Evolutionary conservation across 2,888 invertebrate genomes (phyloP).

Genomic region (Philhelius pedissequus): DNA sequence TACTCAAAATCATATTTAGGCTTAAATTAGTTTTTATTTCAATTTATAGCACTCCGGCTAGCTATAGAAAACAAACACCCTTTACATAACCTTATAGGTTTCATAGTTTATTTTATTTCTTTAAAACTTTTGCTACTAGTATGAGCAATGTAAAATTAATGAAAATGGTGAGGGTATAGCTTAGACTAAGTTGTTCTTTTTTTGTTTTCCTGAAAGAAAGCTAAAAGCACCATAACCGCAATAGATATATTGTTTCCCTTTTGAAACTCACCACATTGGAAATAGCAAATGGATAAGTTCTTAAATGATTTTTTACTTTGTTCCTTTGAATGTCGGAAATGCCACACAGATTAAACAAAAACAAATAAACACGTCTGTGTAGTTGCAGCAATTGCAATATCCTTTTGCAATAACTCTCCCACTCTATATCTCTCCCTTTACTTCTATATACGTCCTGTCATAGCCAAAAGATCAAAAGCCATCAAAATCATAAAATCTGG

Average conservation of each 20-base stretch:
- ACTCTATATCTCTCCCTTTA: background rate
- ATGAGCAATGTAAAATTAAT: no score
- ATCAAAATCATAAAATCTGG: slow-evolving; percentile 48
- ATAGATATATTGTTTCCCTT: background rate
- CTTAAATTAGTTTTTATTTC: no score
- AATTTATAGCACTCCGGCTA: no score
- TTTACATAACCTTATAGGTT: no score
- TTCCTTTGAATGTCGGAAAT: background rate
- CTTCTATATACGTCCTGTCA: background rate
- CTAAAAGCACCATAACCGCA: background rate
- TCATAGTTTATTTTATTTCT: no score
- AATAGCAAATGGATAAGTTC: background rate
- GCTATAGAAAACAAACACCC: no score
- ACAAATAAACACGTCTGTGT: slow-evolving; percentile 38
- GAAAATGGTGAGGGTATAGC: no score
- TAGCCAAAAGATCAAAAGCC: slow-evolving; percentile 52
- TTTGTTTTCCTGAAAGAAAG: no score
- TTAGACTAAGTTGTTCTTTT: no score
- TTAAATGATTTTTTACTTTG: slow-evolving; percentile 3
- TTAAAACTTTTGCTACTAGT: no score
- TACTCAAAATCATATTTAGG: no score
- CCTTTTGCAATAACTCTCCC: slow-evolving; percentile 15
- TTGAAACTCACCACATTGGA: background rate
- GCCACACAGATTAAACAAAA: background rate
- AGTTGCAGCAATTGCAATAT: slow-evolving; percentile 52